These are phyloP conservation scores for Carapus acus DNA, from an alignment of 2,797 vertebrate genomes.

Conservation along the genomic window DNA sequence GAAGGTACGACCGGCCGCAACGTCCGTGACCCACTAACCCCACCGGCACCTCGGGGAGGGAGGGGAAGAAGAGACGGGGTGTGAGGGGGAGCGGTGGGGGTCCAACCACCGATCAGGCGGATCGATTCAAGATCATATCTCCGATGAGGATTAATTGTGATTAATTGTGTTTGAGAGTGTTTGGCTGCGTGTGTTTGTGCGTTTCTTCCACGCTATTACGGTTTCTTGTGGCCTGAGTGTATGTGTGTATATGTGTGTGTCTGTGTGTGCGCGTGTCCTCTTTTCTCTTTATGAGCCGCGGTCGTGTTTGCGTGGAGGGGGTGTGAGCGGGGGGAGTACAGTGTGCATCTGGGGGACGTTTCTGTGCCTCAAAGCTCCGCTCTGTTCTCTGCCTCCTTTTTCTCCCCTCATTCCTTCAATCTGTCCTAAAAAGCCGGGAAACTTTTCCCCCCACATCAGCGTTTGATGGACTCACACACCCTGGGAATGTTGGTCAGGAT, in stretches of 20 bases:
- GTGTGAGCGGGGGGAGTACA: slow-evolving; percentile 59
- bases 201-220: too few species aligned
- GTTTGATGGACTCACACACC: not conserved
- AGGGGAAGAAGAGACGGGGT: not conserved
- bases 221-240: too few species aligned
- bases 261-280: not conserved
- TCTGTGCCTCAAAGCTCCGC: slow-evolving; percentile 14
- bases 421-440: too few species aligned
- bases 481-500: not conserved
- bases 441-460: not conserved
- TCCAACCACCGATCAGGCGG: too few species aligned
- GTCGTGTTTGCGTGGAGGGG: slow-evolving; percentile 74
- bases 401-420: not conserved
- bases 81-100: too few species aligned
- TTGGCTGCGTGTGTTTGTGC: too few species aligned
- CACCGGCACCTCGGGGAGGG: not conserved
- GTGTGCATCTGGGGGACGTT: slow-evolving; percentile 61
- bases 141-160: too few species aligned
- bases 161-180: too few species aligned
- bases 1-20: slow-evolving; percentile 67
- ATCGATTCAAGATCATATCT: too few species aligned
- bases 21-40: not conserved
- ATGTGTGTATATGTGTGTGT: too few species aligned
- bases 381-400: not conserved
- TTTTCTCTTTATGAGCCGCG: slow-evolving; percentile 27